Base-by-base conservation (phyloP, 2,113 vertebrate species). In the Zosterops hypoxanthus region DNA sequence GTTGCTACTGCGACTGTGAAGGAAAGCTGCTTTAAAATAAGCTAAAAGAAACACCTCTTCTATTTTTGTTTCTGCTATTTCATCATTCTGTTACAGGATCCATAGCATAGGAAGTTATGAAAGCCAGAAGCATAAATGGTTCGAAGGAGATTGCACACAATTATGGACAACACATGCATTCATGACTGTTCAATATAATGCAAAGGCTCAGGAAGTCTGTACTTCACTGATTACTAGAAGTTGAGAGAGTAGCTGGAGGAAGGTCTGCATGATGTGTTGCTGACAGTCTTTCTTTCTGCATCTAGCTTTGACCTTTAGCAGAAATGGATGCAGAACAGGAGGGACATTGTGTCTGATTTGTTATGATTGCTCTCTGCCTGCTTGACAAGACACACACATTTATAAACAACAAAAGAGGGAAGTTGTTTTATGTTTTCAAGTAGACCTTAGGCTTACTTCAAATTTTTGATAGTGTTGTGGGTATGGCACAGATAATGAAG, bases 151-250 rank as follows among this genome's bases (percentile, higher is more conserved):
- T 96, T 88, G 82, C 76, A 56, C 17, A n/a, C 17, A 12, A n/a
- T 77, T 81, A 34, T 18, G 6, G 59, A 34, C 82, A 83, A 20
- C 44, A 63, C 47, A 8, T 71, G 83, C 60, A 73, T 92, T 93
- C 72, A 60, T 68, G 64, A 36, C 36, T 86, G 9, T 59, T 66
- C 39, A 34, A 7, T 33, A 21, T 83, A 65, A 70, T 55, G 86
- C 86, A 91, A 68, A 64, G 57, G 16, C 68, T 94, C 80, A 86
- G 95, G 94, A 94, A 96, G 86, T 75, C 86, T 95, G 92, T 59
- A 26, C 50, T 25, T 90, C 92, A 64, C 34, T 82, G 95, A 82
- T 96, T 92, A 78, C 47, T 60, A 94, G 72, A 93, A 88, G 57
- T 0, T 63, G 60, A 66, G 26, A 57, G 42, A 20, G 56, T 21